Conservation (phyloP, 2,113 vertebrate genomes). For the Centropus unirufus region DNA sequence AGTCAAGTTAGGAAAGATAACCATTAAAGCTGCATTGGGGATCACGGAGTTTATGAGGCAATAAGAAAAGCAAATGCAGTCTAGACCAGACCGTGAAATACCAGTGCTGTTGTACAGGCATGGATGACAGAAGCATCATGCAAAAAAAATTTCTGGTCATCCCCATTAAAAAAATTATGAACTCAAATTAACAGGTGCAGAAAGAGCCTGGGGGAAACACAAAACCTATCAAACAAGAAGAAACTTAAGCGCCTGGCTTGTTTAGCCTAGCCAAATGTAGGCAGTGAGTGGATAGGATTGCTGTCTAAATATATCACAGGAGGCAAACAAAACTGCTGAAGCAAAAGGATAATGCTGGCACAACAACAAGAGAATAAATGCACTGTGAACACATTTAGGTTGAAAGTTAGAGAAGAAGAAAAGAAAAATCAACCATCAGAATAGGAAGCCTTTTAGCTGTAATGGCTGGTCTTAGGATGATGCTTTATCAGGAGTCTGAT, state of each 20-base stretch:
- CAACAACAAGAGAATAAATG: not conserved
- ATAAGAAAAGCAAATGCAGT: not conserved
- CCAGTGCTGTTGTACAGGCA: not conserved
- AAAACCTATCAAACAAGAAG: slow-evolving; percentile 61
- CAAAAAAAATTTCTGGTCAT: not conserved
- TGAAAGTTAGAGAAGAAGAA: not conserved
- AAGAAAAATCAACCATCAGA: not conserved
- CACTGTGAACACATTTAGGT: not conserved
- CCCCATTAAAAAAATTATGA: not conserved
- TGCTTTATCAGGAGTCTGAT: not conserved
- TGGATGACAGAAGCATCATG: not conserved
- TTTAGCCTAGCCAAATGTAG: slow-evolving; percentile 51
- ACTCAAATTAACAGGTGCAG: slow-evolving; percentile 55
- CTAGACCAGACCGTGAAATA: not conserved
- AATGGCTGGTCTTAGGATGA: not conserved
- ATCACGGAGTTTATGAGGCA: not conserved
- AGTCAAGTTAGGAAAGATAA: not conserved
- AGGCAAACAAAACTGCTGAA: slow-evolving; percentile 66
- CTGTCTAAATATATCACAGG: slow-evolving; percentile 66
- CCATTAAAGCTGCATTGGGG: not conserved
- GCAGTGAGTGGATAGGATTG: slow-evolving; percentile 41
- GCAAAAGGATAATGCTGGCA: slow-evolving; percentile 40
- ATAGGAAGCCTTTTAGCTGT: not conserved
- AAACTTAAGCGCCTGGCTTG: slow-evolving; percentile 52
- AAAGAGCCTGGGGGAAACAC: slow-evolving; percentile 36